These are phyloP conservation scores for Helleia helle DNA, from an alignment of 2,888 invertebrate genomes.

Conservation along the genomic window DNA sequence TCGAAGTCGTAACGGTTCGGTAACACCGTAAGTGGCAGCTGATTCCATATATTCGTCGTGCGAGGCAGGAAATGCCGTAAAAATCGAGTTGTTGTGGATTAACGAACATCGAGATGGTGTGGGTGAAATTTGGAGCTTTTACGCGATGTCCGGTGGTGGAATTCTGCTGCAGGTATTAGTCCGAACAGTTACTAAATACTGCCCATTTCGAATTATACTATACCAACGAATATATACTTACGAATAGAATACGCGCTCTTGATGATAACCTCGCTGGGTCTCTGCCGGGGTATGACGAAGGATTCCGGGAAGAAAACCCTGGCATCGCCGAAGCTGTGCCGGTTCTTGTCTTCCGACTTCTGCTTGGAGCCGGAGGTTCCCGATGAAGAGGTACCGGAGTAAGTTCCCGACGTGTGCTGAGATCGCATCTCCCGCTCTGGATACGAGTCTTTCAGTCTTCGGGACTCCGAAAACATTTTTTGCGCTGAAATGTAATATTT, in stretches of 20 bases:
- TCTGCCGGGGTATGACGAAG: slow-evolving; percentile 60
- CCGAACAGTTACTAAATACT: no score
- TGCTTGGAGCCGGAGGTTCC: slow-evolving; percentile 64
- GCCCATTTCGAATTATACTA: no score
- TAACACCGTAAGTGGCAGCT: no score
- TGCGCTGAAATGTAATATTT: slow-evolving; percentile 42
- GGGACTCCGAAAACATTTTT: slow-evolving; percentile 50
- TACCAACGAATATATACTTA: no score
- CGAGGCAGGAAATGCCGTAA: no score
- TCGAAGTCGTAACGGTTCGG: no score
- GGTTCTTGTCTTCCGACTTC: slow-evolving; percentile 46
- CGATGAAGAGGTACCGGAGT: slow-evolving; percentile 62
- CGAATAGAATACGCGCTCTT: slow-evolving; percentile 56
- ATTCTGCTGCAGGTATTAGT: no score
- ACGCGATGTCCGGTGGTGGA: no score
- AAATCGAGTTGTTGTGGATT: no score
- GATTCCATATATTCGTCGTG: no score
- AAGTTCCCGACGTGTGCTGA: slow-evolving; percentile 54
- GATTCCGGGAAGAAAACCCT: slow-evolving; percentile 69
- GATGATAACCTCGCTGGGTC: slow-evolving; percentile 48
- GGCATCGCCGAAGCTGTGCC: slow-evolving; percentile 57
- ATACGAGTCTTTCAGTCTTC: slow-evolving; percentile 49
- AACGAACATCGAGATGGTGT: no score
- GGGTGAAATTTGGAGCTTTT: no score
- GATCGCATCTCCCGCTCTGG: slow-evolving; percentile 53